Percentiles rank a stretch among this genome's conserved stretches.
phyloP scores from a whole-genome alignment of 2,113 vertebrate genomes.

The Indicator indicator region DNA sequence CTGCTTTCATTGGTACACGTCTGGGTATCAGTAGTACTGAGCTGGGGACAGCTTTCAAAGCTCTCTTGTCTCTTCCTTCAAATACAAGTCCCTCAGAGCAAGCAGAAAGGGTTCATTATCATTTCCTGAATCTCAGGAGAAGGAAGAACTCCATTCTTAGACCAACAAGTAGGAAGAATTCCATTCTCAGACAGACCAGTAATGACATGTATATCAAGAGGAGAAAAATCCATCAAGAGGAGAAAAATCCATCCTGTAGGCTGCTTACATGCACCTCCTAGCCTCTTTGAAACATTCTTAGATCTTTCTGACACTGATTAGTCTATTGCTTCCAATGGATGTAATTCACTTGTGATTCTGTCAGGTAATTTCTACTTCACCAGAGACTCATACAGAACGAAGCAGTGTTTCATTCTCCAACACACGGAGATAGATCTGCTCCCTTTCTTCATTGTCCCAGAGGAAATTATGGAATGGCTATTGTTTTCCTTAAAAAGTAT shows the following conservation, averaged over 20 bases:
- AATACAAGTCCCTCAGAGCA: not conserved
- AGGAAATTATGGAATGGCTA: not conserved
- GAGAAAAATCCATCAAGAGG: no score
- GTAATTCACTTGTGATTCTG: not conserved
- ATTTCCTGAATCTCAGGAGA: not conserved
- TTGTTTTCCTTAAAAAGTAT: not conserved
- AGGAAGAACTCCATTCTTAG: not conserved
- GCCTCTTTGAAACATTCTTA: not conserved
- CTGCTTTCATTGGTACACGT: not conserved
- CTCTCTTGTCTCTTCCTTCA: not conserved
- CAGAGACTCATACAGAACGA: not conserved
- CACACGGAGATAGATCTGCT: not conserved
- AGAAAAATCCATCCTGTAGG: not conserved
- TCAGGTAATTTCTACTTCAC: not conserved
- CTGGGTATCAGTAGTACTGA: slow-evolving; percentile 2
- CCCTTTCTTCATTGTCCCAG: not conserved
- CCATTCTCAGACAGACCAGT: not conserved
- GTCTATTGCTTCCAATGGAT: not conserved
- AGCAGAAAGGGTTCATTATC: not conserved
- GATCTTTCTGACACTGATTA: not conserved
- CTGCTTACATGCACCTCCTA: not conserved
- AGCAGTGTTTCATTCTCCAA: not conserved
- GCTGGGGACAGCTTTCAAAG: slow-evolving; percentile 1
- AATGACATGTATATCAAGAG: not conserved
- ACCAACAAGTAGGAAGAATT: not conserved